Base-by-base conservation (phyloP, 2,113 vertebrate species). In the Brachypteracias leptosomus region DNA sequence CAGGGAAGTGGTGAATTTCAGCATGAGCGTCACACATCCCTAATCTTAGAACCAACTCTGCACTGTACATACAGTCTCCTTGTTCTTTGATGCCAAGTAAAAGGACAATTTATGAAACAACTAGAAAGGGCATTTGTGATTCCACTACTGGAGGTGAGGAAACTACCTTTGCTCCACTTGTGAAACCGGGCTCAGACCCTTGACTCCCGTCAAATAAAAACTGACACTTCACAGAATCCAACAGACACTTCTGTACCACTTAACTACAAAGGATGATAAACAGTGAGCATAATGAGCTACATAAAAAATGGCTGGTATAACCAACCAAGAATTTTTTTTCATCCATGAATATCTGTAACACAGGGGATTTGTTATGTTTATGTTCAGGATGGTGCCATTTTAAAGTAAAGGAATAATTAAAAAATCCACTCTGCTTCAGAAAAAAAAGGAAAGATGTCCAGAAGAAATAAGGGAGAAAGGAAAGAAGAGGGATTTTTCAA, bases 281-380 rank as follows among this genome's bases (percentile, higher is more conserved):
- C 33, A 61, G 24, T 1, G 2, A 82, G 24, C 26, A 57, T 17
- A 33, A 38, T 5, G n/a, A 85, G n/a, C 46, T 70, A 74, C 36
- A 28, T 13, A 33, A 55, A 74, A 86, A 58, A 35, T 16, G 3
- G 13, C 3, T 57, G 28, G n/a, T 54, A 44, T 22, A 68, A 76
- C 1, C 46, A 67, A 58, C 10, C 15, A 57, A 28, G 24, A 46
- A 10, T 35, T 44, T 71, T 71, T 49, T 89, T 52, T 14, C 59
- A 59, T 26, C 2, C 4, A 62, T 15, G 0, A 55, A 7, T 54
- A 35, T 57, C 36, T 86, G 20, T 55, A 88, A 70, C 0, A 3
- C 5, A 19, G 21, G 57, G 26, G 21, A 21, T 47, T 20, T 77
- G 9, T 10, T 36, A 46, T 21, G 58, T 33, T 58, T 49, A 42